Conservation (phyloP, 2,888 invertebrate genomes). For the Drosophila anomelani region DNA sequence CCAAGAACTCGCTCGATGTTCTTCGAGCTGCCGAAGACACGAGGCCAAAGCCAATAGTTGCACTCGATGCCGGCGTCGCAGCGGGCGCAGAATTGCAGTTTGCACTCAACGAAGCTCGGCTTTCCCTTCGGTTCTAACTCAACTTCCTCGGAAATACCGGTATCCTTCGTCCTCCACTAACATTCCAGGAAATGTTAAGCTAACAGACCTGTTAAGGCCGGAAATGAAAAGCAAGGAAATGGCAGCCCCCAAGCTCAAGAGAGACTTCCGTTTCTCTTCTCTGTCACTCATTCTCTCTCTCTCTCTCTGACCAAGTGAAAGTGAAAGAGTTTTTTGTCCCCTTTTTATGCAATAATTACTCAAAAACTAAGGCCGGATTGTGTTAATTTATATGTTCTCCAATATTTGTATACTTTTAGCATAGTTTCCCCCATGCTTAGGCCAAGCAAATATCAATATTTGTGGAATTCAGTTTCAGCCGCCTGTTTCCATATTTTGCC, state of each 20-base stretch:
- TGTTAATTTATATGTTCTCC: conserved; percentile 20
- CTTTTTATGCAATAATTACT: conserved; percentile 34
- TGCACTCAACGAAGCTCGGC: conserved; percentile 61
- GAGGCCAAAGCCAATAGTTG: conserved; percentile 61
- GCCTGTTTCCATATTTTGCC: conserved; percentile 48
- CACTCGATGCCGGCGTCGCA: conserved; percentile 71
- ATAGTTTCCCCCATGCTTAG: conserved; percentile 1
- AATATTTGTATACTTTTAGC: conserved; percentile 19
- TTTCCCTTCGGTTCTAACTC: conserved; percentile 52
- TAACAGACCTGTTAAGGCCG: conserved; percentile 18
- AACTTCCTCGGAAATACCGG: conserved; percentile 4
- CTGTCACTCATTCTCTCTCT: not conserved
- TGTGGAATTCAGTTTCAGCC: conserved; percentile 27
- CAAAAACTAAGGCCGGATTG: conserved; percentile 1
- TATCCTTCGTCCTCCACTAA: not conserved
- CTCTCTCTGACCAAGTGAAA: conserved; percentile 24
- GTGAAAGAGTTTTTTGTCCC: conserved; percentile 18
- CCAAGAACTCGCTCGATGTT: conserved; percentile 16
- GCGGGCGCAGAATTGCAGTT: conserved; percentile 59
- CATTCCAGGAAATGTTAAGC: conserved; percentile 6
- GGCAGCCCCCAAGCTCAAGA: conserved; percentile 19
- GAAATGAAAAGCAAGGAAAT: conserved; percentile 19
- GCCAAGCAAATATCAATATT: conserved; percentile 29
- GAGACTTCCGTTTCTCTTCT: not conserved
- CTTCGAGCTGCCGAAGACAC: conserved; percentile 42